Percentiles rank a stretch among this genome's conserved stretches.
phyloP scores from a whole-genome alignment of 2,888 invertebrate species.

The Arrhopalites spinosus region DNA sequence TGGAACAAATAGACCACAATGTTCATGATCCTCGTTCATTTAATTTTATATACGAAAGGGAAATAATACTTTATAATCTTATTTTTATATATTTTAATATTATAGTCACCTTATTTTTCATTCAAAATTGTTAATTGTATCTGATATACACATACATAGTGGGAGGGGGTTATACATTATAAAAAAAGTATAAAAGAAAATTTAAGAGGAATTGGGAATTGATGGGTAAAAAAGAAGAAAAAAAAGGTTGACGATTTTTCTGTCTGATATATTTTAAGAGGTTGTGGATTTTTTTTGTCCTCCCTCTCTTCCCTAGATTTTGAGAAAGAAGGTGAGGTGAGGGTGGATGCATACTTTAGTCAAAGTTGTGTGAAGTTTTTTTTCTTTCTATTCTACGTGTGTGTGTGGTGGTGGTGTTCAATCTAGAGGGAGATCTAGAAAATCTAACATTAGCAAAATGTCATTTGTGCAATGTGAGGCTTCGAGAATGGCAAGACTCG shows the following conservation, averaged over 20 bases:
- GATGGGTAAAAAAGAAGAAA: too few species aligned
- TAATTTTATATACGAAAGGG: too few species aligned
- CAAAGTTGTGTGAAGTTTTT: background rate
- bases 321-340: background rate
- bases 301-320: background rate
- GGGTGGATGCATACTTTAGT: background rate
- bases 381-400: background rate
- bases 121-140: too few species aligned
- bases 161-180: too few species aligned
- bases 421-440: slow-evolving; percentile 32
- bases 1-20: background rate
- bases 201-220: too few species aligned
- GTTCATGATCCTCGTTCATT: too few species aligned
- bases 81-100: too few species aligned
- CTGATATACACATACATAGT: too few species aligned
- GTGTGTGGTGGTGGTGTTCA: background rate
- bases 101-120: too few species aligned
- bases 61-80: too few species aligned
- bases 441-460: slow-evolving; percentile 56
- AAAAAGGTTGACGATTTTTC: too few species aligned
- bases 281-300: background rate
- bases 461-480: slow-evolving; percentile 54
- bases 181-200: too few species aligned
- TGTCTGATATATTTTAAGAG: background rate
- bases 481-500: slow-evolving; percentile 55